phyloP scores from a whole-genome alignment of 2,888 invertebrate species.

The Phorcus lineatus region DNA sequence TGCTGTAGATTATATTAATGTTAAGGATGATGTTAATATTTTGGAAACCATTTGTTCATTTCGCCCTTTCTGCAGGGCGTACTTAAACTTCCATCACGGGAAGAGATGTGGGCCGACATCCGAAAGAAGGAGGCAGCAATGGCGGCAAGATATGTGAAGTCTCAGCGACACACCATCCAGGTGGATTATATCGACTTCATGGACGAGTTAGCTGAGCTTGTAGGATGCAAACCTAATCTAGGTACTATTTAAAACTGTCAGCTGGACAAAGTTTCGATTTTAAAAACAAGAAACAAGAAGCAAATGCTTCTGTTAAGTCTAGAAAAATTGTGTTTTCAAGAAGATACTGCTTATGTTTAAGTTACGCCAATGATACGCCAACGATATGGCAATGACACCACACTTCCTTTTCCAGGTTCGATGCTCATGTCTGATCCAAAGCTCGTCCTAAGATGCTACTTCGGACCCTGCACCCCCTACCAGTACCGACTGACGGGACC shows the following conservation, averaged over 20 bases:
- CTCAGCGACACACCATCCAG: conserved; percentile 75
- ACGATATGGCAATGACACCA: no score
- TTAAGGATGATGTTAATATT: no score
- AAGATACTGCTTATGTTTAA: no score
- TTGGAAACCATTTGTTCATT: no score
- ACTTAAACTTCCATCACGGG: conserved; percentile 63
- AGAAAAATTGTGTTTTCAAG: no score
- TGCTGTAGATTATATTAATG: no score
- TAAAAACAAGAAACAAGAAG: no score
- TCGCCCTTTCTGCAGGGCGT: conserved; percentile 51
- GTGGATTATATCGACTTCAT: conserved; percentile 74
- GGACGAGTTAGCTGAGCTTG: conserved; percentile 75
- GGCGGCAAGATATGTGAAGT: conserved; percentile 59
- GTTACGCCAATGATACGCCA: no score
- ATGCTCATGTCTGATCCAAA: conserved; percentile 58
- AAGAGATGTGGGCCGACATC: conserved; percentile 73
- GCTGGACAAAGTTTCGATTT: no score
- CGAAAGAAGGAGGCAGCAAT: conserved; percentile 58
- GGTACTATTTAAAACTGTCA: conserved; percentile 39
- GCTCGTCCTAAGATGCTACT: conserved; percentile 66
- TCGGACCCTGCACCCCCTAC: conserved; percentile 72
- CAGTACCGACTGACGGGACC: conserved; percentile 75
- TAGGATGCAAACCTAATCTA: conserved; percentile 75
- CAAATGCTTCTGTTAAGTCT: no score
- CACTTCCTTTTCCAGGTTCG: conserved; percentile 55